phyloP scores from a whole-genome alignment of 2,113 vertebrate genomes.

The Triplophysa tibetana region DNA sequence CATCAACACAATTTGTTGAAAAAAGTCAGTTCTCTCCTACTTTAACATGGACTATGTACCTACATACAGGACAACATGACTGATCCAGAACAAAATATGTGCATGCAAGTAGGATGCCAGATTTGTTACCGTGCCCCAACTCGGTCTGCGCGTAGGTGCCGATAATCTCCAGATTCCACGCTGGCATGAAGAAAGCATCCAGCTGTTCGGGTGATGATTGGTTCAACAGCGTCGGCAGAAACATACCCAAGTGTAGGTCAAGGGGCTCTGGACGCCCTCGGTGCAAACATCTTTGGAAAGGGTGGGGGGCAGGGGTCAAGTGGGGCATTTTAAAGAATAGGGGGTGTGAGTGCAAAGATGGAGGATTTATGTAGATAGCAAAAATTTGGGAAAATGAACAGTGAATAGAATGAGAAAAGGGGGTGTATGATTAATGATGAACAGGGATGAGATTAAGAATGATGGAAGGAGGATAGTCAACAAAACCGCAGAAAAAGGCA shows the following conservation, averaged over 20 bases:
- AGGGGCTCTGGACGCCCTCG: constrained; percentile 86
- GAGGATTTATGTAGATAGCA: not conserved
- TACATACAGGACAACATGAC: not conserved
- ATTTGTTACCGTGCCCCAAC: constrained; percentile 94
- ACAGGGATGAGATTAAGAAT: not conserved
- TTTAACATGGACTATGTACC: not conserved
- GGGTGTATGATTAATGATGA: not conserved
- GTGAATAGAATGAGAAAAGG: not conserved
- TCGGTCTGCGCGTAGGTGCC: constrained; percentile 99
- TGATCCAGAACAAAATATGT: not conserved
- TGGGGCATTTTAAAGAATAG: not conserved
- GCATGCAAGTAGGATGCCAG: not conserved
- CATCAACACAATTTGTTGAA: not conserved
- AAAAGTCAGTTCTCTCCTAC: not conserved
- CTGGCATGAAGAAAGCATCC: constrained; percentile 93
- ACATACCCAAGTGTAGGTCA: constrained; percentile 98
- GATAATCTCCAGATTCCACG: constrained; percentile 98
- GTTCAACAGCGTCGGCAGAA: constrained; percentile 95
- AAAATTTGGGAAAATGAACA: too few relatives aligned
- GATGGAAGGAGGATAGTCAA: not conserved
- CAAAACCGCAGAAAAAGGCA: not conserved
- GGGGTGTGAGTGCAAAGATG: not conserved
- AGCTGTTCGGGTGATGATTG: constrained; percentile 95
- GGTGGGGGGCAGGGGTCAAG: constrained; percentile 25
- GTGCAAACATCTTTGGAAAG: constrained; percentile 82